phyloP scores from a whole-genome alignment of 2,888 invertebrate genomes.

The Apocheima hispidaria region DNA sequence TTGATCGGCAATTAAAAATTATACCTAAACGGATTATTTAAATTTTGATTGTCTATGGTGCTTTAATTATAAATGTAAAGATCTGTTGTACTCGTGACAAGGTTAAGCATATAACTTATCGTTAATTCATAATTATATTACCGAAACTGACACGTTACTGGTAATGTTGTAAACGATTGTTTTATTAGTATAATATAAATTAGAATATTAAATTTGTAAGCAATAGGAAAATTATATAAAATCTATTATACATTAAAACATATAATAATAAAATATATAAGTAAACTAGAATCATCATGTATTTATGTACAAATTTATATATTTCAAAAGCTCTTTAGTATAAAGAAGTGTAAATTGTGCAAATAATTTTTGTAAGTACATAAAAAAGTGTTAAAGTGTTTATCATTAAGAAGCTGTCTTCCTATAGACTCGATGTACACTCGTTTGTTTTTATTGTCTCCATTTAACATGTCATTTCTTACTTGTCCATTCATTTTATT shows the following conservation, averaged over 20 bases:
- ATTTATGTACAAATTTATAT: neutral
- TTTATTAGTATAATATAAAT: neutral
- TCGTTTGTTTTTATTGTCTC: neutral
- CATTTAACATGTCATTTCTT: neutral
- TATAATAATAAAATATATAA: too few species aligned
- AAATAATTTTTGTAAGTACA: too few species aligned
- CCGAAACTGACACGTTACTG: slow-evolving; percentile 23
- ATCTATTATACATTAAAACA: too few species aligned
- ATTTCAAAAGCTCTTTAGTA: neutral
- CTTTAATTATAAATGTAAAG: slow-evolving; percentile 36
- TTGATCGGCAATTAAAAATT: slow-evolving; percentile 38
- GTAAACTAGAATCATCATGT: too few species aligned
- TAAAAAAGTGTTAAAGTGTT: too few species aligned
- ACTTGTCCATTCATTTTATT: slow-evolving; percentile 2
- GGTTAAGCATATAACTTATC: slow-evolving; percentile 37
- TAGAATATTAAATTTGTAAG: neutral
- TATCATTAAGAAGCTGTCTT: neutral
- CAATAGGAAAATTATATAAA: too few species aligned
- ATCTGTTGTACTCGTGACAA: slow-evolving; percentile 35
- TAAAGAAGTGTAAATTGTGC: too few species aligned
- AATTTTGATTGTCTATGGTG: slow-evolving; percentile 34
- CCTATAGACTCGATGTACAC: neutral
- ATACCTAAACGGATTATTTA: slow-evolving; percentile 39
- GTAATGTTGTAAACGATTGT: slow-evolving; percentile 22
- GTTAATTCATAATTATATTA: slow-evolving; percentile 23